Conservation (phyloP, 1,140 invertebrate genomes). For the Mactra quadrangularis region DNA sequence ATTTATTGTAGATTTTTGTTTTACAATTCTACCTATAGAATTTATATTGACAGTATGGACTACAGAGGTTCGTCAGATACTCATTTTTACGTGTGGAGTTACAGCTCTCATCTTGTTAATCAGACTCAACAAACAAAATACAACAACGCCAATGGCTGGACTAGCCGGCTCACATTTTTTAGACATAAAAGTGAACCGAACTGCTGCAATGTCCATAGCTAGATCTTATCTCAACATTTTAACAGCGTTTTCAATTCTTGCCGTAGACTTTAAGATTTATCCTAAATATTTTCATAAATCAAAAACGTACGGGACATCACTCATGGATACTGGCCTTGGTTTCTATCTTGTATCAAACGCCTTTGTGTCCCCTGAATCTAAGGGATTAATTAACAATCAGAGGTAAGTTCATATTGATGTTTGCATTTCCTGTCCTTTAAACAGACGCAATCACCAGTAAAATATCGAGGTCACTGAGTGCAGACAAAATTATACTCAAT, state of each 20-base stretch:
- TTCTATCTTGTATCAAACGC: slow-evolving; percentile 44
- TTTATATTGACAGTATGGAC: slow-evolving; percentile 40
- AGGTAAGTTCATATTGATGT: no score
- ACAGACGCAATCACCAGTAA: no score
- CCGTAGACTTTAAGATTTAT: slow-evolving; percentile 48
- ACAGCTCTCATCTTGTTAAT: not conserved
- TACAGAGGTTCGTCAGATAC: slow-evolving; percentile 3
- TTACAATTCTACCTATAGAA: slow-evolving; percentile 24
- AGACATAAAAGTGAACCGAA: not conserved
- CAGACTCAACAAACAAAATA: not conserved
- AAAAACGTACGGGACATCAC: slow-evolving; percentile 17
- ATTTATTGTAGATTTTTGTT: slow-evolving; percentile 15
- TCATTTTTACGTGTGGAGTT: not conserved
- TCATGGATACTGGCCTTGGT: slow-evolving; percentile 51
- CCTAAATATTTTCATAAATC: slow-evolving; percentile 48
- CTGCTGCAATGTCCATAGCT: not conserved
- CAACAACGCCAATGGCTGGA: slow-evolving; percentile 14
- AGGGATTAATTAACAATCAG: slow-evolving; percentile 5
- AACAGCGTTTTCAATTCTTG: slow-evolving; percentile 50
- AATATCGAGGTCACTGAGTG: no score
- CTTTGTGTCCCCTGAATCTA: slow-evolving; percentile 32
- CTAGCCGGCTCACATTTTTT: no score
- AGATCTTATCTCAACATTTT: slow-evolving; percentile 43
- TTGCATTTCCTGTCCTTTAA: no score
- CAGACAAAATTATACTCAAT: no score